Base-by-base conservation (phyloP, 2,888 invertebrate genomes). In the Carterocephalus palaemon region DNA sequence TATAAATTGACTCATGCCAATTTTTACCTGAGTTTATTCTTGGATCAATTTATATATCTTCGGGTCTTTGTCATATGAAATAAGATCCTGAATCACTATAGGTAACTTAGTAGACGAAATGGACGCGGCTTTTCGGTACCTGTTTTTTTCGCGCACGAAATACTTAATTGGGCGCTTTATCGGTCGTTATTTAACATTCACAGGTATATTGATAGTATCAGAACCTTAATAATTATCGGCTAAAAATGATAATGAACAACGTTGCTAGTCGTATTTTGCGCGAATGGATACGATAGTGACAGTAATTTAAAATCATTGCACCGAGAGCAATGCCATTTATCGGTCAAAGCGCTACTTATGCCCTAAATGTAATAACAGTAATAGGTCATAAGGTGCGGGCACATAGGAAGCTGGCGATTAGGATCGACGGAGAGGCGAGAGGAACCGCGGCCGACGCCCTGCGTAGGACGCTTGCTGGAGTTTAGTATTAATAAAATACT, bases 1-100 rank as follows among this genome's bases (percentile, higher is more conserved):
- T 71, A 67, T n/a, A n/a, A n/a, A n/a, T 70, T 70, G 69, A 69
- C 61, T 73, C 71, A 68, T 59, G 57, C 57, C 52, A 62, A 55
- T 69, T 72, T 71, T 67, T 83, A 81, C 82, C 82, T 81, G 81
- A 59, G 75, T 67, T 78, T 80, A 77, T 79, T 79, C 79, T 74
- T 67, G 59, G 62, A 73, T 69, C 64, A 71, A 68, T n/a, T n/a
- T n/a, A 70, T 69, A 51, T 46, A 63, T 56, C 52, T 56, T 62
- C 53, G 52, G 54, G 51, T 62, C 49, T 56, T 60, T 47, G 47
- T 57, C 56, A 57, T 61, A 60, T 59, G 57, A 57, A 66, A 54
- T 57, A 47, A 56, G 49, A 52, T 46, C 40, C 54, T 60, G 66
- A 62, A 48, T 66, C 61, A 61, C 54, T 56, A 54, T 52, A 52